Base-by-base conservation (phyloP, 1,140 invertebrate genomes). In the Trichoplusia ni region DNA sequence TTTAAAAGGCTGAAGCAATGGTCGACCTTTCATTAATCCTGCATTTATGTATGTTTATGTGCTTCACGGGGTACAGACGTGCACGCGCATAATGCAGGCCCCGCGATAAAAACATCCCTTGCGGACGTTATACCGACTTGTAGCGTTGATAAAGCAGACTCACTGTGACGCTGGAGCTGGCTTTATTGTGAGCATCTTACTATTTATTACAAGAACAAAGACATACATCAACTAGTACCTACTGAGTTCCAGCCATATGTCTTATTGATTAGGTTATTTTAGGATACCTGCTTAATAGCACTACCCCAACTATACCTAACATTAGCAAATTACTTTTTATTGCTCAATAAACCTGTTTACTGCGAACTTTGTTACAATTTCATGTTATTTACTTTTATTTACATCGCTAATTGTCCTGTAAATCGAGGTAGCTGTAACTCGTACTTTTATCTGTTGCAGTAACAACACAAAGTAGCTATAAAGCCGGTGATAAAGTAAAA, bases 401-500 rank as follows among this genome's bases (percentile, higher is more conserved):
- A 44, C 29, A 60, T 37, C 27, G 18, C 54, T 46, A 46, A 40
- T 46, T 27, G 13, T 59, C 37, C n/a, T 9, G 27, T 42, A 44
- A 59, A 44, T 27, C 13, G 8, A n/a, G 16, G 21, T 58, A 16
- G 37, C 4, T 33, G 29, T 47, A 35, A 35, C 42, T 35, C 2
- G 16, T 21, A 23, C 38, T 47, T 71, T 68, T 65, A 71, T 75
- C 67, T 67, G 27, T 37, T 23, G 51, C 67, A 61, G 61, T 73
- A 73, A 73, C 58, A 66, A 61, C 53, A 61, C 47, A 46, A 62
- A 73, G 73, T 75, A 27, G 64, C 66, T 56, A 67, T 70, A 82
- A 81, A 81, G 14, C 44, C n/a, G 42, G 69, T 49, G 70, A 79
- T 82, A 81, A 84, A 86, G 74, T 82, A 81, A 84, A 84, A 84